Evolutionary conservation across 2,888 invertebrate species (phyloP).

Genomic region (Antheraea yamamai): DNA sequence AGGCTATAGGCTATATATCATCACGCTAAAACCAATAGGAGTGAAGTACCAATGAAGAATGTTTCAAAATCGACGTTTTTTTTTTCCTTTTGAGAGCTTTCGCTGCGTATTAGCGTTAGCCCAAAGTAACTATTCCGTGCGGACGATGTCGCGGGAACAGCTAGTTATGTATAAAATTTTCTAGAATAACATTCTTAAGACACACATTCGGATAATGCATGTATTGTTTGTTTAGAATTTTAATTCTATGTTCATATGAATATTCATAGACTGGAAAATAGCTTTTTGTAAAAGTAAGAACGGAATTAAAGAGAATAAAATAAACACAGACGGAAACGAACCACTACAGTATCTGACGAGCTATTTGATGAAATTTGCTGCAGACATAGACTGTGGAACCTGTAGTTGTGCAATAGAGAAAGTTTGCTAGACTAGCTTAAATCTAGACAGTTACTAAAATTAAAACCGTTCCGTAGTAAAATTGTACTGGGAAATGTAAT

Average conservation of each 20-base stretch:
- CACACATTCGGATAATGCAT: no score
- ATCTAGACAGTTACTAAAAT: constrained; percentile 10
- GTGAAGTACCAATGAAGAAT: no score
- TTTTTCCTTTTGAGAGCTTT: no score
- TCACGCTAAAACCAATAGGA: no score
- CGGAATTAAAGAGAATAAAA: neutral
- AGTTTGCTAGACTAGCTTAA: constrained; percentile 15
- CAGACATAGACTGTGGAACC: constrained; percentile 20
- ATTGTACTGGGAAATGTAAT: neutral
- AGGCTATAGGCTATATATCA: no score
- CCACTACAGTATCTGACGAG: constrained; percentile 18
- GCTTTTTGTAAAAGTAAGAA: constrained; percentile 1
- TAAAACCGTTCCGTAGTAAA: constrained; percentile 10
- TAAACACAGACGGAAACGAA: constrained; percentile 14
- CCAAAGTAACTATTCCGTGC: no score
- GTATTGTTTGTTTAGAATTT: neutral
- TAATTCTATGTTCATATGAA: neutral
- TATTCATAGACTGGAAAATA: neutral
- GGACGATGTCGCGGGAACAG: no score
- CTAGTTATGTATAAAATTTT: no score
- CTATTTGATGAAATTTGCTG: constrained; percentile 23
- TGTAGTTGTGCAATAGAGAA: constrained; percentile 14
- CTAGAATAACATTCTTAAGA: no score
- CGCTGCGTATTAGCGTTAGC: no score
- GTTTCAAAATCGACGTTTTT: no score